Conservation (phyloP, 2,797 vertebrate genomes). For the Austrolebias charrua region DNA sequence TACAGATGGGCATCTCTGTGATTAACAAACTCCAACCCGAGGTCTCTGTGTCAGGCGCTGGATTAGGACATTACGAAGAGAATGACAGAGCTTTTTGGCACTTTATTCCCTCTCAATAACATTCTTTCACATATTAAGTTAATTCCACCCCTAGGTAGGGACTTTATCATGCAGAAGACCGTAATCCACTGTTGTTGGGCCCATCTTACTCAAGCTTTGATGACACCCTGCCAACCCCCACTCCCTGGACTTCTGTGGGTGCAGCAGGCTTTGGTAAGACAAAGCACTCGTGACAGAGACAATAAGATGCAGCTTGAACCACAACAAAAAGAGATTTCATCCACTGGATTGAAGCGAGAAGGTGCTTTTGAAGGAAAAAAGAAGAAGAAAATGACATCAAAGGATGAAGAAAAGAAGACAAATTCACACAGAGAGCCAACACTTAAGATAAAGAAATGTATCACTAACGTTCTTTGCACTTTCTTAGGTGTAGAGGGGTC, state of each 20-base stretch:
- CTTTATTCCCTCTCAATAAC: conserved; percentile 99
- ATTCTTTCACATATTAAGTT: conserved; percentile 99
- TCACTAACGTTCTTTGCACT: conserved; percentile 65
- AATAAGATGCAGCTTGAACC: conserved; percentile 94
- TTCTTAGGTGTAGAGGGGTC: conserved; percentile 85
- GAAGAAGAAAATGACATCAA: conserved; percentile 65
- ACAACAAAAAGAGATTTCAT: conserved; percentile 86
- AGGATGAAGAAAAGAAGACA: conserved; percentile 61
- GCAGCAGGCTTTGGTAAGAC: conserved; percentile 94
- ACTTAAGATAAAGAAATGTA: conserved; percentile 81
- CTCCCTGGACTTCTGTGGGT: conserved; percentile 83
- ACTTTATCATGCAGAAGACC: conserved; percentile 99
- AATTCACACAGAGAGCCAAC: conserved; percentile 59
- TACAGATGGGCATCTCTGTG: conserved; percentile 98
- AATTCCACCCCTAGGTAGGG: conserved; percentile 99
- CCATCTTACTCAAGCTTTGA: conserved; percentile 96
- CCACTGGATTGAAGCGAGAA: conserved; percentile 82
- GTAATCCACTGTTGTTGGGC: conserved; percentile 99
- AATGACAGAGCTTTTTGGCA: conserved; percentile 98
- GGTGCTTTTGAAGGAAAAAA: conserved; percentile 70
- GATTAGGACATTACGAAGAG: conserved; percentile 99
- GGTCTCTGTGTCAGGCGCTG: conserved; percentile 95
- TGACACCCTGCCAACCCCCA: conserved; percentile 77
- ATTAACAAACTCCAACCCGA: conserved; percentile 96
- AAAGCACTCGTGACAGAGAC: conserved; percentile 99